Evolutionary conservation across 2,888 invertebrate genomes (phyloP).

Genomic region (Chrysolina haemoptera): DNA sequence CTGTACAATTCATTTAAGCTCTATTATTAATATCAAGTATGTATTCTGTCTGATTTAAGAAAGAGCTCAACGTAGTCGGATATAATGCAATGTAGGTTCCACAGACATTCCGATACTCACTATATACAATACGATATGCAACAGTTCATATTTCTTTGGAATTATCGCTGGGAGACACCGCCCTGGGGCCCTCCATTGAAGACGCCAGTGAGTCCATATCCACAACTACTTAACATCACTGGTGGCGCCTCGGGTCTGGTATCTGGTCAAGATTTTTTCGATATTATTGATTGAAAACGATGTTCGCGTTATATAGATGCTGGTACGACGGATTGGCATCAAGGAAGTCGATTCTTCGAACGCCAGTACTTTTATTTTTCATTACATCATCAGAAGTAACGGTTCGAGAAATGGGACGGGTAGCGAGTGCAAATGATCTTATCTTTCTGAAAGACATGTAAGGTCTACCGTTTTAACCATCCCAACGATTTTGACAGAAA

Average conservation of each 20-base stretch:
- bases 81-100: no score
- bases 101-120: neutral
- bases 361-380: neutral
- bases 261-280: constrained; percentile 7
- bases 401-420: neutral
- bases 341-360: constrained; percentile 8
- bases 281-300: neutral
- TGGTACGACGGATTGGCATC: constrained; percentile 4
- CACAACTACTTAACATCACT: neutral
- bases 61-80: no score
- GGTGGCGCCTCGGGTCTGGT: neutral
- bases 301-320: constrained; percentile 3
- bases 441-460: neutral
- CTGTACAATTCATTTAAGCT: no score
- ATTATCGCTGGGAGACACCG: neutral
- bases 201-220: neutral
- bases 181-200: neutral
- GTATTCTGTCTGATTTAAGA: no score
- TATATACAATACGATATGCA: neutral
- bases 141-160: neutral
- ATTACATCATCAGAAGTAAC: neutral
- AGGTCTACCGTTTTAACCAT: no score
- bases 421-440: neutral
- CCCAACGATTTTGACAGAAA: no score
- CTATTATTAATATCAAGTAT: no score